Conservation (phyloP, 2,888 invertebrate species). For the Eurois occulta region DNA sequence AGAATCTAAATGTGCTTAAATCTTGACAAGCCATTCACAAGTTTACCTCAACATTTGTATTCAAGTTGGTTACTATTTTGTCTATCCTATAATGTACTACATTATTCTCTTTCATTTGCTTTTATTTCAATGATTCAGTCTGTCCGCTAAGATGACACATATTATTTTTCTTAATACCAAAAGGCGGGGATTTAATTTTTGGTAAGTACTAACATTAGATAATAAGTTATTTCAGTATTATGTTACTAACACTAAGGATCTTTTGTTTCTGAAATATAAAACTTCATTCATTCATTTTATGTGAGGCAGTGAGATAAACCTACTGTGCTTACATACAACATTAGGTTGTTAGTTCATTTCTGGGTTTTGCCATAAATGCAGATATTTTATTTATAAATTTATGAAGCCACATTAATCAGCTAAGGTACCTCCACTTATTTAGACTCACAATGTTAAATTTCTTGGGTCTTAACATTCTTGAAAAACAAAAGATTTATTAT, state of each 20-base stretch:
- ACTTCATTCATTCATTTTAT: background rate
- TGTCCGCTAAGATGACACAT: background rate
- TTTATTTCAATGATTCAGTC: conserved; percentile 16
- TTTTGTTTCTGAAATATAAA: background rate
- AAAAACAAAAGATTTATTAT: no score
- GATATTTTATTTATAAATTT: background rate
- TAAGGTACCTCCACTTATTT: background rate
- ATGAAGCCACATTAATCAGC: background rate
- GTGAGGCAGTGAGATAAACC: background rate
- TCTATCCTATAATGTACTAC: background rate
- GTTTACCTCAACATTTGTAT: conserved; percentile 61
- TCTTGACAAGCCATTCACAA: conserved; percentile 53
- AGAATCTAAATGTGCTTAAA: conserved; percentile 53
- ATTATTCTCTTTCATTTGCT: conserved; percentile 14
- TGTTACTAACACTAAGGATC: background rate
- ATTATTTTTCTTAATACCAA: background rate
- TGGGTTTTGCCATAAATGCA: background rate
- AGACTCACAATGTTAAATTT: background rate
- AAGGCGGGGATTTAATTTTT: background rate
- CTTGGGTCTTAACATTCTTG: background rate
- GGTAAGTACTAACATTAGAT: background rate
- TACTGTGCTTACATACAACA: background rate
- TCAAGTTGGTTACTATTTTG: conserved; percentile 37
- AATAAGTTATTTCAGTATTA: background rate
- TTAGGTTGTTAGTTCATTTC: background rate